Conservation (phyloP, 2,113 vertebrate species). For the Aramus guarauna region DNA sequence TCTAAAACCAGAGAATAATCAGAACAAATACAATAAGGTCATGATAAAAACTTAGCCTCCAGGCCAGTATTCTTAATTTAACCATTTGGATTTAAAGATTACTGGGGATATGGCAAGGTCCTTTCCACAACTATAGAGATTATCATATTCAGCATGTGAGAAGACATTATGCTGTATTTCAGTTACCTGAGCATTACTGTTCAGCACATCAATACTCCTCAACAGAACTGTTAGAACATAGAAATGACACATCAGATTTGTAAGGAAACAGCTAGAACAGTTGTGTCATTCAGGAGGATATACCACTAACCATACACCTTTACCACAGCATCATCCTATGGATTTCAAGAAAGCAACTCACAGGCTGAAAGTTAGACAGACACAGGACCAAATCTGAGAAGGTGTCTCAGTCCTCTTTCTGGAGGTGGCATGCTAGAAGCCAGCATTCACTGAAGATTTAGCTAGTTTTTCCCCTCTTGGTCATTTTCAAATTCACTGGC, state of each 20-base stretch:
- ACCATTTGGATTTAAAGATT: neutral
- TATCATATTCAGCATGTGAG: accelerated
- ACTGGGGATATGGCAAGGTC: neutral
- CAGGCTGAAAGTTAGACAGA: neutral
- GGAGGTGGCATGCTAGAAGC: neutral
- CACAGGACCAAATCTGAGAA: neutral
- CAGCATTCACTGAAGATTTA: neutral
- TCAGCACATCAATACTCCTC: neutral
- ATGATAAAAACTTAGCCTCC: neutral
- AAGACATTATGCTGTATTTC: neutral
- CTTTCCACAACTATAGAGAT: neutral
- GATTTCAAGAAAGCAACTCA: neutral
- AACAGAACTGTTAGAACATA: neutral
- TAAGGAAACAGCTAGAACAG: neutral
- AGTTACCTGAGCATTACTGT: neutral
- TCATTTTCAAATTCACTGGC: neutral
- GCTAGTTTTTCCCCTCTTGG: neutral
- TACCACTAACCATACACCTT: neutral
- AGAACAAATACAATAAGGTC: neutral
- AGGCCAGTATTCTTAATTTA: neutral
- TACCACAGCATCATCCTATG: neutral
- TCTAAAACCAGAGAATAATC: neutral
- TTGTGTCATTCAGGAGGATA: neutral
- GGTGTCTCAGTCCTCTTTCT: neutral
- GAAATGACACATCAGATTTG: neutral